Conservation (phyloP, 92 coral and sea anemone species). For the Palythoa grandiflora region DNA sequence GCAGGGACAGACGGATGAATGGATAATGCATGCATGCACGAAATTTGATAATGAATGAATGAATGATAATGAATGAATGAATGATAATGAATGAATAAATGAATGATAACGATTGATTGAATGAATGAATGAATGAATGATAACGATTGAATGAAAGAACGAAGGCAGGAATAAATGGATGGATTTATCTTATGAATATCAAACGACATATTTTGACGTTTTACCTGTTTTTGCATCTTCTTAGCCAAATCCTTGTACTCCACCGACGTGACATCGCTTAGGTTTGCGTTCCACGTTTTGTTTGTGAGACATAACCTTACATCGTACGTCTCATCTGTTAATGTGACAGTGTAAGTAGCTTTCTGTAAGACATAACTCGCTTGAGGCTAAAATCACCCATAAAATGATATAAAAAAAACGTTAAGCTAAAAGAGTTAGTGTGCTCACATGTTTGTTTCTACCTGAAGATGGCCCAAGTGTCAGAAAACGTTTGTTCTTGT, state of each 20-base stretch:
- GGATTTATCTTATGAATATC: neutral
- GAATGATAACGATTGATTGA: no score
- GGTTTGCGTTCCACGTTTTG: slow-evolving; percentile 19
- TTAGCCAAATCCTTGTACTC: slow-evolving; percentile 21
- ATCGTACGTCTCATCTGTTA: slow-evolving; percentile 27
- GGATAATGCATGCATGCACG: neutral
- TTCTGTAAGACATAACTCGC: no score
- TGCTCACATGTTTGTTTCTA: no score
- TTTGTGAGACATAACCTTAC: slow-evolving; percentile 37
- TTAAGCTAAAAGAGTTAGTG: no score
- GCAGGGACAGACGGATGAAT: neutral
- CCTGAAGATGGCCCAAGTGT: no score
- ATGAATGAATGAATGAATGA: neutral
- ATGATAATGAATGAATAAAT: neutral
- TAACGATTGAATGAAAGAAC: neutral
- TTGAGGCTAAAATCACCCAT: no score
- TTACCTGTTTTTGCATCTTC: slow-evolving; percentile 10
- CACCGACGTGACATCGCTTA: slow-evolving; percentile 3
- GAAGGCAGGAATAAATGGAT: no score
- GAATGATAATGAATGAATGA: neutral
- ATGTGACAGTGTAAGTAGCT: neutral
- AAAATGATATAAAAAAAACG: no score
- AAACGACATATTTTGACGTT: neutral
- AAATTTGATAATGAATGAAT: neutral
- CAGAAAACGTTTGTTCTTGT: no score